phyloP scores from a whole-genome alignment of 2,888 invertebrate species.

The Agriopis marginaria region DNA sequence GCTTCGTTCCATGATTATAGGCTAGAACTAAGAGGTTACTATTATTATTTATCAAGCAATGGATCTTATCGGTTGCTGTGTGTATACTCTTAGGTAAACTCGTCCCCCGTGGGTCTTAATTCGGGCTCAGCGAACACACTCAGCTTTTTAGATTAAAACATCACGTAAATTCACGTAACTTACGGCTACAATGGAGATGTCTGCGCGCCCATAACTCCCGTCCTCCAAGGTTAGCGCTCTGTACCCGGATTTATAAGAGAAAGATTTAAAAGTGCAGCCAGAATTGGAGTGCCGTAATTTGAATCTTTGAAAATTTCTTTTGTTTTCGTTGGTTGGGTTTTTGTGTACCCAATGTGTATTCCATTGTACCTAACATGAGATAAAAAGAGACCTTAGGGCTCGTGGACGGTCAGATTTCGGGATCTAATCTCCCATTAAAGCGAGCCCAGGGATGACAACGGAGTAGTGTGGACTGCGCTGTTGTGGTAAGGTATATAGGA shows the following conservation, averaged over 20 bases:
- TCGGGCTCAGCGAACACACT: constrained; percentile 57
- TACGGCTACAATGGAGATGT: constrained; percentile 47
- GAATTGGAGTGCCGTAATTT: no score
- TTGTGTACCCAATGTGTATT: no score
- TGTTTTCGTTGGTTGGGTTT: background rate
- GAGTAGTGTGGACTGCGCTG: no score
- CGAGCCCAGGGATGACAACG: no score
- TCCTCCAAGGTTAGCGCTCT: constrained; percentile 56
- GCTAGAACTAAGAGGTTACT: no score
- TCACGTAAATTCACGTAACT: constrained; percentile 67
- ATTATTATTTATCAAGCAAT: no score
- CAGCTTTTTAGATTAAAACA: constrained; percentile 70
- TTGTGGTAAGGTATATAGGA: no score
- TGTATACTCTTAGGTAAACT: constrained; percentile 9
- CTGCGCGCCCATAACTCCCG: constrained; percentile 37
- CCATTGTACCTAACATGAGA: no score
- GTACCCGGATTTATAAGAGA: constrained; percentile 24
- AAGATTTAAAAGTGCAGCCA: constrained; percentile 13
- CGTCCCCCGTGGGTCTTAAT: constrained; percentile 52
- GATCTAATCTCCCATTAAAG: no score
- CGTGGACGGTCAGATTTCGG: no score
- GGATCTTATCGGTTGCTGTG: constrained; percentile 5
- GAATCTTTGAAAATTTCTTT: background rate
- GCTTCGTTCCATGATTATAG: no score
- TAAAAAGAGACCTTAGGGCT: no score